These are phyloP conservation scores for Platyrinchus mystaceus DNA, from an alignment of 2,797 vertebrate species.

Conservation along the genomic window DNA sequence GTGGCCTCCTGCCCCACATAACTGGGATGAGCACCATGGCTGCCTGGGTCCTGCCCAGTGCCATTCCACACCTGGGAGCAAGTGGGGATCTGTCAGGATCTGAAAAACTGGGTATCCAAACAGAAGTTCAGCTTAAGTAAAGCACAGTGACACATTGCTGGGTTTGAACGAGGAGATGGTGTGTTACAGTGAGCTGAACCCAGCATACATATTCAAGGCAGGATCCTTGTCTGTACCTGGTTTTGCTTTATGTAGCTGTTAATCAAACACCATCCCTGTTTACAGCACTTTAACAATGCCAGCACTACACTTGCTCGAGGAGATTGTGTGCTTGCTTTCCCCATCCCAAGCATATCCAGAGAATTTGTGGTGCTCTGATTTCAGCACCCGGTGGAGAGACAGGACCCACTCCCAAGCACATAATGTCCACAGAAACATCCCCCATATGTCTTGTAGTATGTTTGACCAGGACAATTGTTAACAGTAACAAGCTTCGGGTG, in stretches of 20 bases:
- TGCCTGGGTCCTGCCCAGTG: not conserved
- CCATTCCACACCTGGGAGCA: rapidly evolving
- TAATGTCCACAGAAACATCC: not conserved
- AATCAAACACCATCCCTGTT: not conserved
- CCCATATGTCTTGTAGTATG: not conserved
- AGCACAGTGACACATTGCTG: not conserved
- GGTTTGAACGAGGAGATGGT: rapidly evolving
- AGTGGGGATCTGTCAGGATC: not conserved
- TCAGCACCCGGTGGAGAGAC: rapidly evolving
- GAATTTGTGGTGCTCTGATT: not conserved
- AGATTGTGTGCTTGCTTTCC: not conserved
- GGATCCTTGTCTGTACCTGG: not conserved
- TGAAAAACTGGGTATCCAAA: not conserved
- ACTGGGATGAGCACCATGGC: rapidly evolving
- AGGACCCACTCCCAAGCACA: not conserved
- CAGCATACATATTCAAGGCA: rapidly evolving
- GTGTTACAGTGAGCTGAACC: rapidly evolving
- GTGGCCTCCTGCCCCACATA: not conserved
- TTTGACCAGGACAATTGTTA: conserved; percentile 3
- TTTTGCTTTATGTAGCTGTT: not conserved
- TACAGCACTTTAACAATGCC: not conserved
- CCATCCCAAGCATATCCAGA: not conserved
- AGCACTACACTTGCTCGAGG: not conserved
- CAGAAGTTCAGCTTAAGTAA: not conserved
- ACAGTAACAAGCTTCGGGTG: not conserved